These are phyloP conservation scores for Gallinago paraguaiae DNA, from an alignment of 2,113 vertebrate genomes.

Conservation along the genomic window DNA sequence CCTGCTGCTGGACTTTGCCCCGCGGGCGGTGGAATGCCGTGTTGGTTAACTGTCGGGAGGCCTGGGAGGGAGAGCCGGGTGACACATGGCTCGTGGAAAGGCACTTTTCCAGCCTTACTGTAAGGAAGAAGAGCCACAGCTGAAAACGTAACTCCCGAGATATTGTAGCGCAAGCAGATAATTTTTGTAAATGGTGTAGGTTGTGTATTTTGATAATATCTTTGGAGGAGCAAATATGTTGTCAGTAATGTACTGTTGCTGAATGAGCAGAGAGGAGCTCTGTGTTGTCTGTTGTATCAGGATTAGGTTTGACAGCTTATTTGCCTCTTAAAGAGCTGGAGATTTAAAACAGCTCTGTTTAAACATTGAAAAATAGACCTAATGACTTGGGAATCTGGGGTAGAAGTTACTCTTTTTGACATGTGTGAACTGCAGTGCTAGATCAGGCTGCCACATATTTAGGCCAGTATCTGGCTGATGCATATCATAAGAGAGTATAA, in stretches of 20 bases:
- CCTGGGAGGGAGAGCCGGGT: background rate
- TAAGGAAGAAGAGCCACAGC: background rate
- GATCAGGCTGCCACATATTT: background rate
- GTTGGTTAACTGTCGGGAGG: background rate
- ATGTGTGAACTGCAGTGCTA: background rate
- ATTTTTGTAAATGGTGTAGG: background rate
- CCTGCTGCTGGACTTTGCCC: constrained; percentile 39
- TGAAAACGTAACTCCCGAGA: background rate
- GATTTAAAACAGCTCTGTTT: background rate
- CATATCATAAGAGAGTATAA: background rate
- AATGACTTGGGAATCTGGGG: background rate
- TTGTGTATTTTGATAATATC: background rate
- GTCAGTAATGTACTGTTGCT: fast-evolving
- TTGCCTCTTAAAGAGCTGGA: background rate
- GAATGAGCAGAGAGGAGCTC: background rate
- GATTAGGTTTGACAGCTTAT: background rate
- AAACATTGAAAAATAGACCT: background rate
- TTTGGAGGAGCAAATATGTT: background rate
- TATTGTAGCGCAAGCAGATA: fast-evolving
- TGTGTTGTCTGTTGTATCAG: background rate
- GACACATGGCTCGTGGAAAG: fast-evolving
- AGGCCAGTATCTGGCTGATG: background rate
- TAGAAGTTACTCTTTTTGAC: background rate
- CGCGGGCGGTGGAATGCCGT: background rate
- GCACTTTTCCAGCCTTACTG: fast-evolving